These are phyloP conservation scores for Octodon degus DNA, from an alignment of 2,113 vertebrate genomes.

Conservation along the genomic window DNA sequence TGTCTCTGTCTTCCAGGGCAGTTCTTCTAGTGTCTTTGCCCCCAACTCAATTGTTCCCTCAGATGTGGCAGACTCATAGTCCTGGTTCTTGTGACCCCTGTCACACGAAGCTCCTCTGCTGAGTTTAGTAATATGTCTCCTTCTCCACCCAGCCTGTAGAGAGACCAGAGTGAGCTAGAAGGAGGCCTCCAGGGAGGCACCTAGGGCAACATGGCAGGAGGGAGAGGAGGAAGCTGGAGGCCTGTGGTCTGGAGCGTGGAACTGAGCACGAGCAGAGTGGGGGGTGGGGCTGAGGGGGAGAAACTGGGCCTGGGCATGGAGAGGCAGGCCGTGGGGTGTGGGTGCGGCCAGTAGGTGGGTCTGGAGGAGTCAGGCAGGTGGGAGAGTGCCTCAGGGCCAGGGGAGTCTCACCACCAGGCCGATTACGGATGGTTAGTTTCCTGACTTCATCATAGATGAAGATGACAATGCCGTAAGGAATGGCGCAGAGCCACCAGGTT, in stretches of 20 bases:
- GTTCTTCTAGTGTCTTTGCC: not conserved
- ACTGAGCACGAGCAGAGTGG: not conserved
- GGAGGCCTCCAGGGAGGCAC: not conserved
- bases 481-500: conserved; percentile 90
- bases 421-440: conserved; percentile 85
- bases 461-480: conserved; percentile 89
- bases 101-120: conserved; percentile 52
- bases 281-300: accelerated
- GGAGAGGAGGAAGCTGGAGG: not conserved
- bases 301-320: not conserved
- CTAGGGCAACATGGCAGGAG: not conserved
- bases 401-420: conserved; percentile 85
- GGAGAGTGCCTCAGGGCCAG: not conserved
- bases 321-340: not conserved
- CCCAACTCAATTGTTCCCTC: not conserved
- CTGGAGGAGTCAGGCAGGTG: not conserved
- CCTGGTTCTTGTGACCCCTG: conserved; percentile 81
- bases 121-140: conserved; percentile 92
- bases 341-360: not conserved
- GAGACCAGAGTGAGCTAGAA: not conserved
- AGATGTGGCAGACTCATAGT: not conserved
- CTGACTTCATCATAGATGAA: conserved; percentile 89
- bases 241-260: not conserved
- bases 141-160: conserved; percentile 90
- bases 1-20: not conserved